Evolutionary conservation across 1,140 invertebrate species (phyloP).

Genomic region (Drosophila cardini): DNA sequence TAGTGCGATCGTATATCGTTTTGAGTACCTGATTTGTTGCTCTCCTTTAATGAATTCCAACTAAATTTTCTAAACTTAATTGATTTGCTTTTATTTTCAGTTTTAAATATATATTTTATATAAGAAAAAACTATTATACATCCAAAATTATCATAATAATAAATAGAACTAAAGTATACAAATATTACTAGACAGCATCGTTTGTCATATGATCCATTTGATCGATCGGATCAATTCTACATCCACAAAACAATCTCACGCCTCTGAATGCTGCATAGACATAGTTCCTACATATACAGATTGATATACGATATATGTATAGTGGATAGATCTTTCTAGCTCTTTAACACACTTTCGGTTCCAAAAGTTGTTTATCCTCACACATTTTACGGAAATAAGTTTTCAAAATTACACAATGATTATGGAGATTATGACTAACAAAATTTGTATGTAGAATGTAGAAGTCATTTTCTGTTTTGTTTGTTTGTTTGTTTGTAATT

Average conservation of each 20-base stretch:
- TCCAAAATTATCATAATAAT: constrained; percentile 82
- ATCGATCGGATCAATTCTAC: constrained; percentile 41
- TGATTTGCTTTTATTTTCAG: constrained; percentile 78
- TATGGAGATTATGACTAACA: constrained; percentile 70
- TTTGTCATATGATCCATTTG: constrained; percentile 41
- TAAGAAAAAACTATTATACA: constrained; percentile 80
- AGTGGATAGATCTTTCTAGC: constrained; percentile 14
- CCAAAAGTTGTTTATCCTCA: constrained; percentile 49
- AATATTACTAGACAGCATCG: constrained; percentile 80
- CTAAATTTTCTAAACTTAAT: constrained; percentile 66
- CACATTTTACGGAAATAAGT: constrained; percentile 54
- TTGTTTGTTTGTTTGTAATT: constrained; percentile 45
- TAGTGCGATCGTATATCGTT: too few species aligned
- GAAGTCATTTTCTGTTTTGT: constrained; percentile 65
- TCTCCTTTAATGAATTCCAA: neutral
- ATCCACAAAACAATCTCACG: constrained; percentile 21
- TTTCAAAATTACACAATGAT: constrained; percentile 77
- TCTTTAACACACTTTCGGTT: constrained; percentile 27
- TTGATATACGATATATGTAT: neutral
- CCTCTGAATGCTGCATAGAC: constrained; percentile 12
- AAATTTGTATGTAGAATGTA: constrained; percentile 80
- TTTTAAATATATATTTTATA: constrained; percentile 71
- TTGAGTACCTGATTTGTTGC: neutral
- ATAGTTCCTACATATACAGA: neutral
- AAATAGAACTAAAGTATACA: constrained; percentile 83